phyloP scores from a whole-genome alignment of 2,797 vertebrate genomes.

The Picus viridis region DNA sequence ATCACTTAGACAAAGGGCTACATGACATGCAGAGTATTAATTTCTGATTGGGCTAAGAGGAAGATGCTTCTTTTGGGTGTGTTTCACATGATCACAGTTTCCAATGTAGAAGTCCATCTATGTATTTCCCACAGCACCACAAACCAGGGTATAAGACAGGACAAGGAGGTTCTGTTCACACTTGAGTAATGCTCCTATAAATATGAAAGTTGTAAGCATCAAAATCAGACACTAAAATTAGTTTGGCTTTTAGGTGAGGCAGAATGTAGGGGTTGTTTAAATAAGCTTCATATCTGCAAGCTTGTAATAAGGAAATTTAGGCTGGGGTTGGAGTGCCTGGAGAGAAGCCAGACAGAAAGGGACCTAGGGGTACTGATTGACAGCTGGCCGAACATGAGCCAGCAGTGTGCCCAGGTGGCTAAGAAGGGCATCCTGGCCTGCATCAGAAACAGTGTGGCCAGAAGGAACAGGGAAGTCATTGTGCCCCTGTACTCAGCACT shows the following conservation, averaged over 20 bases:
- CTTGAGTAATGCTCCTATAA: not conserved
- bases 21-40: conserved; percentile 8
- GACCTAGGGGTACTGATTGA: no score
- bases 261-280: not conserved
- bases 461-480: no score
- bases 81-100: not conserved
- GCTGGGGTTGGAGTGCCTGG: no score
- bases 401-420: no score
- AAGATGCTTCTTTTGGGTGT: not conserved
- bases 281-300: not conserved
- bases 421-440: no score
- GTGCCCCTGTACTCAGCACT: no score
- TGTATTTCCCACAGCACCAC: not conserved
- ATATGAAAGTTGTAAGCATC: not conserved
- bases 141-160: not conserved
- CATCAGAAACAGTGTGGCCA: no score
- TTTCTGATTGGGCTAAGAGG: conserved; percentile 10
- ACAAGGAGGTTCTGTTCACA: not conserved
- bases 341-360: no score
- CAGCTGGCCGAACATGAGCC: no score
- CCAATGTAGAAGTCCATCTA: not conserved
- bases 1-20: not conserved
- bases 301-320: not conserved
- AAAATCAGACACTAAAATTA: not conserved
- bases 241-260: not conserved